Evolutionary conservation across 2,888 invertebrate genomes (phyloP), one percentile per base, ranked within the genome.

Genomic region (Drosophila siamana): DNA sequence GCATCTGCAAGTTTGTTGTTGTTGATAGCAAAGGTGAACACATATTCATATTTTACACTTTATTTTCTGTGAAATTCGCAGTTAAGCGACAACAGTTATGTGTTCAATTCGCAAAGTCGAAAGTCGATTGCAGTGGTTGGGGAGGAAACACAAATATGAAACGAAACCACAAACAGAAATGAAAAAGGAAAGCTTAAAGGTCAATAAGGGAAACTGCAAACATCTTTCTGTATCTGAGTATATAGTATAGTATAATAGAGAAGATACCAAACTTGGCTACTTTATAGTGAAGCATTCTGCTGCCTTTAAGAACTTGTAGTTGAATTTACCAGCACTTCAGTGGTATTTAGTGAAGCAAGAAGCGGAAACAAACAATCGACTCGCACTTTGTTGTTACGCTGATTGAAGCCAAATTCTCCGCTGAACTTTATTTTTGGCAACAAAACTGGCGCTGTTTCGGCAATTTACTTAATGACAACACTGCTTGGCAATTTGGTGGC

Each of bases 381-480:
- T 41, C 13, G 24, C 46, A 74, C 51, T 52, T 64, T 47, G 41
- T 62, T 46, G 33, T 64, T 13, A 13, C 30, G 65, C 44, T 47
- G 67, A 71, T 47, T 71, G 50, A 48, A 69, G 62, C 55, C 52
- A 50, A 70, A 50, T 33, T 2, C 52, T n/a, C 24, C 36, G 13
- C 8, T n/a, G 40, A 60, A 30, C 28, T 54, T 41, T 13, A 30
- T 41, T 30, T 51, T 69, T 79, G 78, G 64, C 74, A 69, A 51
- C 52, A 60, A 57, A 67, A 67, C 36, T 30, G 16, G 33, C 41
- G 48, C 52, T 41, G 36, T 59, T 74, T 69, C 68, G 66, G 76
- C 62, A 64, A 86, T 83, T 89, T 81, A 69, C 79, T 83, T 87
- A 89, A 83, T 88, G 89, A 70, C 87, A 71, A 74, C 52, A 28